Percentiles rank a stretch among this genome's conserved stretches.
phyloP scores from a whole-genome alignment of 2,888 invertebrate genomes.

The Linhomoeus sp. region DNA sequence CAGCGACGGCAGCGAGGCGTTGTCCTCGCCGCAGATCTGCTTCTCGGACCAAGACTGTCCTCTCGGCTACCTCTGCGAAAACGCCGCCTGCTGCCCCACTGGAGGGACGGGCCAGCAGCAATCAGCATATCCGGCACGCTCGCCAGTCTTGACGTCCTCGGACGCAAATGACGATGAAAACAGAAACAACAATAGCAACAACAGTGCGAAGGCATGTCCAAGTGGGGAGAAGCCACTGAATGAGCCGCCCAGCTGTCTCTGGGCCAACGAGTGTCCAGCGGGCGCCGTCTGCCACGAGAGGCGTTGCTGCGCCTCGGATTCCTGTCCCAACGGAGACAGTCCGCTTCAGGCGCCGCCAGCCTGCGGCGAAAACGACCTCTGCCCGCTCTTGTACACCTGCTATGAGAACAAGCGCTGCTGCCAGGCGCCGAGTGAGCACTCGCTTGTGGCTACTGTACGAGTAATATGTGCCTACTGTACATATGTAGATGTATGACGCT shows the following conservation, averaged over 20 bases:
- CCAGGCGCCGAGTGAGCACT: neutral
- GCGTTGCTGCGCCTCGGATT: neutral
- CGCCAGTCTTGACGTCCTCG: no score
- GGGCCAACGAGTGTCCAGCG: neutral
- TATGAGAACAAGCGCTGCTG: slow-evolving; percentile 5
- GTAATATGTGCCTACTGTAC: no score
- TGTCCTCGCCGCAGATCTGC: no score
- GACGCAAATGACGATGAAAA: no score
- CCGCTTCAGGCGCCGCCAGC: neutral
- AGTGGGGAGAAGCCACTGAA: neutral
- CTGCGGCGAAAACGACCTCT: slow-evolving; percentile 1
- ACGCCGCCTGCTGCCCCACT: slow-evolving; percentile 14
- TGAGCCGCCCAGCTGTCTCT: neutral
- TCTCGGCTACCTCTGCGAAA: slow-evolving; percentile 12
- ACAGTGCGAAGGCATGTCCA: neutral
- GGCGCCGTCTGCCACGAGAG: neutral
- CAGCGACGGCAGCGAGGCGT: no score
- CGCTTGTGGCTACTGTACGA: no score
- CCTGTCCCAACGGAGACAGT: slow-evolving; percentile 5
- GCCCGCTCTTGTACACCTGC: slow-evolving; percentile 3
- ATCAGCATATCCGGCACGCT: no score
- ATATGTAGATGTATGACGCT: no score
- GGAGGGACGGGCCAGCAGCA: slow-evolving; percentile 2
- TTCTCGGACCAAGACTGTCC: no score
- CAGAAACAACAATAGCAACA: no score